Evolutionary conservation across 2,113 vertebrate genomes (phyloP), one percentile per base, ranked within the genome.

Genomic region (Tympanuchus pallidicinctus): DNA sequence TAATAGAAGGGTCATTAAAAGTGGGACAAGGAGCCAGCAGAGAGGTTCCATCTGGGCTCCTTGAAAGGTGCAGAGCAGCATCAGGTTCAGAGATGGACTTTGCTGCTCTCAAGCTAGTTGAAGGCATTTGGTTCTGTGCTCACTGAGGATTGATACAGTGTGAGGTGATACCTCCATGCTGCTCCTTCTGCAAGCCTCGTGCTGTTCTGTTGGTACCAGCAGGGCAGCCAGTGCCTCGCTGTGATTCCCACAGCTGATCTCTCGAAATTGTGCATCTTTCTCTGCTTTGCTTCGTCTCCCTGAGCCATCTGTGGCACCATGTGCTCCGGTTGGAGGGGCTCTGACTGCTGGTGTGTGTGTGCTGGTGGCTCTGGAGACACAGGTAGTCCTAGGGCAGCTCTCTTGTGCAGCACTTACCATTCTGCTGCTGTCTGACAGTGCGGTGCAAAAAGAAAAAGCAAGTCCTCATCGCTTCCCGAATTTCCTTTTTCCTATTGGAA

Each of bases 361-460:
- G 65, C 73, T 30, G 78, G 65, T 32, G 90, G 81, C 28, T 3
- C 43, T 70, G 45, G 65, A 22, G 70, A 25, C 16, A n/a, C 24
- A 45, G 54, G 65, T 63, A 74, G 38, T 32, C 47, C 17, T 50
- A 22, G 56, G 42, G 45, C 50, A 61, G 70, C 57, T 79, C 24
- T 5, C 38, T 48, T 3, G 11, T n/a, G 43, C 10, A 19, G 22
- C 32, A 77, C 36, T 63, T 50, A 47, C n/a, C 13, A 0, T 5
- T 54, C 8, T 0, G 0, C 48, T 63, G 56, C 81, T 40, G 69
- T 60, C 13, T 0, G 4, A 66, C 4, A 2, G 63, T 50, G 74
- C 43, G 38, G 27, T 36, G 66, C 78, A n/a, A 27, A 61, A 57
- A 59, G 63, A n/a, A 27, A 65, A 57, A 63, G 63, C 84, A 22